Percentiles rank a stretch among this genome's conserved stretches.
Evolutionary conservation across 2,888 invertebrate genomes (phyloP).

Genomic region (Lithophane semibrunnea): DNA sequence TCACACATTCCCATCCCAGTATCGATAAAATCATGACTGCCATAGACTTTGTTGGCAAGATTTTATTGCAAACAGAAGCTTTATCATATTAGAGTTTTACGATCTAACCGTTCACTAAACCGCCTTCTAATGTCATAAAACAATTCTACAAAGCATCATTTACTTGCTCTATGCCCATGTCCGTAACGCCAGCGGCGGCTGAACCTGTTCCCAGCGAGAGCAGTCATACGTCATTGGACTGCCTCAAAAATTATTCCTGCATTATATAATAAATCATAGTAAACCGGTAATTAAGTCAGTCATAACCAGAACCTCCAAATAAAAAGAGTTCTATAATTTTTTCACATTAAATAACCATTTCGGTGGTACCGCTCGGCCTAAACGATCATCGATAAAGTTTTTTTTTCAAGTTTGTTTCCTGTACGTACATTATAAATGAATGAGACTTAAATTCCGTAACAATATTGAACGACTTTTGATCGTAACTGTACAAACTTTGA

Average conservation of each 20-base stretch:
- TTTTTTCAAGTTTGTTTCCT: conserved; percentile 69
- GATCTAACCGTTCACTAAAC: no score
- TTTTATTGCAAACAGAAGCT: conserved; percentile 5
- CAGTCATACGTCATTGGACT: conserved; percentile 88
- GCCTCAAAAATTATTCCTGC: conserved; percentile 87
- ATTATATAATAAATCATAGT: conserved; percentile 90
- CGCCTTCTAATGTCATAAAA: background rate
- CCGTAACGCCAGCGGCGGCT: conserved; percentile 85
- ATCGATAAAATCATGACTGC: background rate
- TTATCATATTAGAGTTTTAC: background rate
- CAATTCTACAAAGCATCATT: conserved; percentile 5
- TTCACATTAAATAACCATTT: conserved; percentile 90
- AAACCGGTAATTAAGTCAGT: conserved; percentile 90
- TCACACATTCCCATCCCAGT: background rate
- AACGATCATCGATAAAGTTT: conserved; percentile 83
- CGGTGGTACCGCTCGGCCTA: conserved; percentile 74
- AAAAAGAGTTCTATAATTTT: conserved; percentile 88
- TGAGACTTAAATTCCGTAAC: conserved; percentile 66
- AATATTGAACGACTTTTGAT: conserved; percentile 65
- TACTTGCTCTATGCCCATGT: conserved; percentile 59
- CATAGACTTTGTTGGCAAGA: background rate
- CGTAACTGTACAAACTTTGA: conserved; percentile 53
- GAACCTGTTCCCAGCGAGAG: conserved; percentile 84
- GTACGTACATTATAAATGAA: conserved; percentile 64
- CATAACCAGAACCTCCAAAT: conserved; percentile 87